Evolutionary conservation across 37 sponge, comb jelly and placozoan genomes (phyloP).

Genomic region (Petrosia ficiformis): DNA sequence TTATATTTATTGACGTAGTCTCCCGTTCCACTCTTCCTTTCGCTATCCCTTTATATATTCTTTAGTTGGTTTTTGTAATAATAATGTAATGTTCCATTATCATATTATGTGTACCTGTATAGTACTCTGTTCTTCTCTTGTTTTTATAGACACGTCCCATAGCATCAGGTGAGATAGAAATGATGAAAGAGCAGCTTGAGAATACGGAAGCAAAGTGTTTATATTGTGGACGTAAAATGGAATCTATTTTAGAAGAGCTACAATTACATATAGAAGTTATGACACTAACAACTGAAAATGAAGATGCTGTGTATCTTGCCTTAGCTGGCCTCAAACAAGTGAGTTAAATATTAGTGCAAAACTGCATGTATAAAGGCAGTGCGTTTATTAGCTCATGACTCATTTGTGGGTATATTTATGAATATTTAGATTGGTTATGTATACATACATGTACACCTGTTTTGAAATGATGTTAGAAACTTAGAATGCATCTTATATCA

Average conservation of each 20-base stretch:
- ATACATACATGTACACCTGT: no score
- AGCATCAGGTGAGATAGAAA: not conserved
- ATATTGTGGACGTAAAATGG: conserved; percentile 66
- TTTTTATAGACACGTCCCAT: not conserved
- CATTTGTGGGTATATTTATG: no score
- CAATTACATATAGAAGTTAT: conserved; percentile 13
- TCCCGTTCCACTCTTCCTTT: no score
- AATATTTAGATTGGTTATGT: no score
- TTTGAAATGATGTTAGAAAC: no score
- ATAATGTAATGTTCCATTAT: no score
- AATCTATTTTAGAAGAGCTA: conserved; percentile 19
- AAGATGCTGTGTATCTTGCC: conserved; percentile 42
- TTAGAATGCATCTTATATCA: no score
- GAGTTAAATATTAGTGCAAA: not conserved
- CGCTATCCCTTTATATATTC: not conserved
- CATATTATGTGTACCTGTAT: no score
- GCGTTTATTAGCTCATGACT: no score
- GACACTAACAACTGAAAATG: conserved; percentile 27
- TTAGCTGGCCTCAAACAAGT: conserved; percentile 76
- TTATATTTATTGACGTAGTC: no score
- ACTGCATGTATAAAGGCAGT: no score
- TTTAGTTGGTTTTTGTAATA: not conserved
- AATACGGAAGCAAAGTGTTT: conserved; percentile 48
- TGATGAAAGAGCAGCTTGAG: conserved; percentile 18
- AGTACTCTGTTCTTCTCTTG: no score